A percentile compares a stretch with the other conserved stretches of the same genome.
These are phyloP conservation scores for Coronaproctus castanopsis DNA, from an alignment of 2,888 invertebrate species.

Conservation along the genomic window DNA sequence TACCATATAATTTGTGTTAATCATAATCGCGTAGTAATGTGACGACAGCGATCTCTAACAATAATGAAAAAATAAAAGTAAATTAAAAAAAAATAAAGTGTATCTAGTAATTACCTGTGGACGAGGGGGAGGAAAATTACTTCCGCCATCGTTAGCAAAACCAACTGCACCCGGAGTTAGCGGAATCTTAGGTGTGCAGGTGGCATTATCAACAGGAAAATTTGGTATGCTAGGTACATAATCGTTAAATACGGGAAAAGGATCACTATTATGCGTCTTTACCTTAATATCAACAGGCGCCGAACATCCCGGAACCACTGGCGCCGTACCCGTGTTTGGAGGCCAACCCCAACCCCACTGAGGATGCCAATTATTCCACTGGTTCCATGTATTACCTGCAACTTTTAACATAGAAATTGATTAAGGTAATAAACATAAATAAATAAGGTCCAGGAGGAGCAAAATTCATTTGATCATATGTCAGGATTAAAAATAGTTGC, in stretches of 20 bases:
- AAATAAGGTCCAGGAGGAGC: neutral
- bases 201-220: conserved; percentile 4
- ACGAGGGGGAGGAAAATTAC: conserved; percentile 3
- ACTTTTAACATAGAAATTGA: neutral
- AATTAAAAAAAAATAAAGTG: too few species aligned
- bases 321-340: conserved; percentile 12
- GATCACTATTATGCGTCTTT: conserved; percentile 10
- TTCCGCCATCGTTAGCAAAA: conserved; percentile 9
- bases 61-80: too few species aligned
- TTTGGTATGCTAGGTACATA: conserved; percentile 4
- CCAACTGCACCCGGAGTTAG: conserved; percentile 8
- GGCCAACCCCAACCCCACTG: conserved; percentile 22
- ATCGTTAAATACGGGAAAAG: conserved; percentile 7
- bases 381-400: conserved; percentile 12
- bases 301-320: conserved; percentile 2
- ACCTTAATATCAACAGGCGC: conserved; percentile 11
- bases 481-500: neutral
- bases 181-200: neutral
- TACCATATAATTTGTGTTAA: too few species aligned
- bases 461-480: neutral
- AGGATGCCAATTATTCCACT: conserved; percentile 20
- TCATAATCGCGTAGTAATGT: too few species aligned
- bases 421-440: neutral
- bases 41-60: too few species aligned
- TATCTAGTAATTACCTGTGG: too few species aligned